Conservation (phyloP, 2,888 invertebrate species). For the Muscina levida region DNA sequence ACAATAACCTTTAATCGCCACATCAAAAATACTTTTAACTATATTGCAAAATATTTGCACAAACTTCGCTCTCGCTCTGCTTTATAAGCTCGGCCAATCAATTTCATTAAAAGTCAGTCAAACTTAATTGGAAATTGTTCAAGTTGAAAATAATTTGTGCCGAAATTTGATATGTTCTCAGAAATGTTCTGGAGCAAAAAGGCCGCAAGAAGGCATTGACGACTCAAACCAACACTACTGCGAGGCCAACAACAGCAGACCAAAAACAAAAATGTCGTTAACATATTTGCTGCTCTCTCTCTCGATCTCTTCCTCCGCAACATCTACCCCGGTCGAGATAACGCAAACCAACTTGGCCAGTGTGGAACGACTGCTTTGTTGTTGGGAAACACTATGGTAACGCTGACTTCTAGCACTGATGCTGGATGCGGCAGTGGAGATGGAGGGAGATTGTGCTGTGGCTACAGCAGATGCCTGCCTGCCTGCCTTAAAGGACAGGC, state of each 20-base stretch:
- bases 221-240: neutral
- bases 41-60: too few species aligned
- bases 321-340: slow-evolving; percentile 13
- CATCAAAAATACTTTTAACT: too few species aligned
- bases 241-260: neutral
- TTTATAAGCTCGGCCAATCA: slow-evolving; percentile 20
- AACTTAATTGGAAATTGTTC: slow-evolving; percentile 36
- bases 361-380: slow-evolving; percentile 10
- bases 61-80: neutral
- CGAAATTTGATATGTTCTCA: slow-evolving; percentile 65
- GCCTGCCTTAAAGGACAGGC: neutral
- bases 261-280: slow-evolving; percentile 60
- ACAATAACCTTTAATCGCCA: neutral
- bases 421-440: neutral
- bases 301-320: too few species aligned
- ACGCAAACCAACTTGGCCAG: neutral
- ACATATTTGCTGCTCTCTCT: slow-evolving; percentile 50
- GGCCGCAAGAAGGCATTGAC: neutral
- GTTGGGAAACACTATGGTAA: slow-evolving; percentile 5
- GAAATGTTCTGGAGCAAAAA: slow-evolving; percentile 52
- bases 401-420: neutral
- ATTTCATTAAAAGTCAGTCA: slow-evolving; percentile 36
- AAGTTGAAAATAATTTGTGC: slow-evolving; percentile 40
- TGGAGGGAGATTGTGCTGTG: slow-evolving; percentile 2
- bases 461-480: neutral